Percentiles rank a stretch among this genome's conserved stretches.
phyloP scores from a whole-genome alignment of 2,797 vertebrate genomes.

The Neostethus bicornis region DNA sequence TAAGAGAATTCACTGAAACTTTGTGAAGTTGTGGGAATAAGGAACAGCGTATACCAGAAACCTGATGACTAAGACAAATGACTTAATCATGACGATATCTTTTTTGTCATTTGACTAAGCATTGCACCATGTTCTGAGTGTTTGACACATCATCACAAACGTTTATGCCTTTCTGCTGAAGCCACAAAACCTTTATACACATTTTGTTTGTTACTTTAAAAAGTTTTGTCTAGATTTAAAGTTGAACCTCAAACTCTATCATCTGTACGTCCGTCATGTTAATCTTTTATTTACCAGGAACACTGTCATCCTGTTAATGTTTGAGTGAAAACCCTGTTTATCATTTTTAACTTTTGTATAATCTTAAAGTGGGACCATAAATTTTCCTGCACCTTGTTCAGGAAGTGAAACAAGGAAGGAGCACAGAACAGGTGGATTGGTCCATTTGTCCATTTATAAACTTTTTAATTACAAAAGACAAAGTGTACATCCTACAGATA shows the following conservation, averaged over 20 bases:
- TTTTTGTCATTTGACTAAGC: neutral
- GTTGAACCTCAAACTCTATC: constrained; percentile 3
- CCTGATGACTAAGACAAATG: constrained; percentile 1
- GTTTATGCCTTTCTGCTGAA: neutral
- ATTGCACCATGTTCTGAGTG: neutral
- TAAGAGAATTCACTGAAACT: neutral
- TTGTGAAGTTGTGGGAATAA: neutral
- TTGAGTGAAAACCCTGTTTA: neutral
- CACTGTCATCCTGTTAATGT: neutral
- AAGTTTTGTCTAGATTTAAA: neutral
- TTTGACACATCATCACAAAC: neutral
- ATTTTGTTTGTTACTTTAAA: no score
- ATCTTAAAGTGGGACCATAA: constrained; percentile 1
- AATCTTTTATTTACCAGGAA: no score
- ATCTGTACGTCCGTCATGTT: neutral
- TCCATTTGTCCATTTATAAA: neutral
- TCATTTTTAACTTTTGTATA: neutral
- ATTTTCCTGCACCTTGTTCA: constrained; percentile 26
- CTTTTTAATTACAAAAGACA: constrained; percentile 17
- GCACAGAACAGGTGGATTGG: constrained; percentile 35
- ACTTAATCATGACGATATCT: constrained; percentile 20
- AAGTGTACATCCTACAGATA: neutral
- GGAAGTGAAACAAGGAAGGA: constrained; percentile 70
- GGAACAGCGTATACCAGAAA: constrained; percentile 13
- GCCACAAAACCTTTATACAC: neutral